A percentile compares a stretch with the other conserved stretches of the same genome.
phyloP scores from a whole-genome alignment of 2,113 vertebrate species.

The Vulpes lagopus region DNA sequence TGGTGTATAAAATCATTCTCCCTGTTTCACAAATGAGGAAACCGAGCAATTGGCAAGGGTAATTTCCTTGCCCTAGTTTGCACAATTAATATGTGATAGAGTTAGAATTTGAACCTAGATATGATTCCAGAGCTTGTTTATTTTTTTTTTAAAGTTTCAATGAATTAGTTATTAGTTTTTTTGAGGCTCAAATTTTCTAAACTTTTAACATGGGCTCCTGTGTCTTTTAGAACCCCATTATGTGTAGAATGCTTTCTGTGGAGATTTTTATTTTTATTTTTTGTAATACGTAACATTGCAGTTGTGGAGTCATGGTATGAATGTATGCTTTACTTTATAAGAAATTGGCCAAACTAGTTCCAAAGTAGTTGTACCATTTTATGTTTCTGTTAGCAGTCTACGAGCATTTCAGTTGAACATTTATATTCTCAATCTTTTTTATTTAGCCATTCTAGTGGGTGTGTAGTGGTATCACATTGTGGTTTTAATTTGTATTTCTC shows the following conservation, averaged over 20 bases:
- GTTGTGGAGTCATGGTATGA: not conserved
- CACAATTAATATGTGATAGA: not conserved
- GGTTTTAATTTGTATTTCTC: conserved; percentile 22
- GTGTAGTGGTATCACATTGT: not conserved
- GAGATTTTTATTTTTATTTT: not conserved
- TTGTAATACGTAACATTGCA: not conserved
- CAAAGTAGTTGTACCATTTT: not conserved
- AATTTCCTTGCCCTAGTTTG: not conserved
- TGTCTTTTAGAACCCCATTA: not conserved
- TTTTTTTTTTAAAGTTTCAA: not conserved
- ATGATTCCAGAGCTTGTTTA: not conserved
- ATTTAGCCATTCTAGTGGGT: not conserved
- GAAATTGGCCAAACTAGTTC: not conserved
- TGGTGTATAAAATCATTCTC: not conserved
- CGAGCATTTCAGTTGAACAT: not conserved
- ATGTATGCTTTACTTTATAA: not conserved
- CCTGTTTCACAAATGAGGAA: not conserved
- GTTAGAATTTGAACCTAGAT: not conserved
- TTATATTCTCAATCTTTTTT: not conserved
- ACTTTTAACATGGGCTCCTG: not conserved
- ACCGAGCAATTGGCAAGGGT: not conserved
- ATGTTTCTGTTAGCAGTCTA: not conserved
- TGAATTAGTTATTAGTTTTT: conserved; percentile 3
- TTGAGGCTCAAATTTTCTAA: conserved; percentile 9
- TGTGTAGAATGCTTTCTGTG: not conserved